These are phyloP conservation scores for Lutraria lutraria DNA, from an alignment of 2,888 invertebrate genomes.

Conservation along the genomic window DNA sequence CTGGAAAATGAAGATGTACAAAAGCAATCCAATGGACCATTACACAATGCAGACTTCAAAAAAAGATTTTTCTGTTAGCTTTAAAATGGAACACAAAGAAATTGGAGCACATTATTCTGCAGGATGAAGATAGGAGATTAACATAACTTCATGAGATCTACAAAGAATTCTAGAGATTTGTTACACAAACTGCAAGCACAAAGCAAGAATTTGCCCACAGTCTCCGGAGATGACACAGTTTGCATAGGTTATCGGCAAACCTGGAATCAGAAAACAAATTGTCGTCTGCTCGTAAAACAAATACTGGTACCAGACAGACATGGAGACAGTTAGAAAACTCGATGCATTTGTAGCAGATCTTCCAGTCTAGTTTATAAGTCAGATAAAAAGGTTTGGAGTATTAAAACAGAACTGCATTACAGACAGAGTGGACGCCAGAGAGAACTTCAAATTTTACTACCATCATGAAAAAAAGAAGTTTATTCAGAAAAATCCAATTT, in stretches of 20 bases:
- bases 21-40: too few species aligned
- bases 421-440: not conserved
- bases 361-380: conserved; percentile 10
- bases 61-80: not conserved
- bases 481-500: not conserved
- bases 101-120: not conserved
- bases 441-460: not conserved
- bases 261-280: conserved; percentile 3
- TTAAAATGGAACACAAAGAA: not conserved
- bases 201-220: not conserved
- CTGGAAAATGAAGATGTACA: too few species aligned
- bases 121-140: not conserved
- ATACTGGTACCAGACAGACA: conserved; percentile 1
- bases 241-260: conserved; percentile 10
- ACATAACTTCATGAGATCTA: not conserved
- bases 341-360: conserved; percentile 5
- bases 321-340: conserved; percentile 22
- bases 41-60: conserved; percentile 11
- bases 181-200: not conserved
- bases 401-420: not conserved
- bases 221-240: not conserved
- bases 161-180: not conserved
- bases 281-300: not conserved
- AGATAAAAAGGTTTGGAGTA: conserved; percentile 3
- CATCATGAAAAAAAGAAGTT: not conserved